Base-by-base conservation (phyloP, 2,888 invertebrate species). In the Cyaniris semiargus region DNA sequence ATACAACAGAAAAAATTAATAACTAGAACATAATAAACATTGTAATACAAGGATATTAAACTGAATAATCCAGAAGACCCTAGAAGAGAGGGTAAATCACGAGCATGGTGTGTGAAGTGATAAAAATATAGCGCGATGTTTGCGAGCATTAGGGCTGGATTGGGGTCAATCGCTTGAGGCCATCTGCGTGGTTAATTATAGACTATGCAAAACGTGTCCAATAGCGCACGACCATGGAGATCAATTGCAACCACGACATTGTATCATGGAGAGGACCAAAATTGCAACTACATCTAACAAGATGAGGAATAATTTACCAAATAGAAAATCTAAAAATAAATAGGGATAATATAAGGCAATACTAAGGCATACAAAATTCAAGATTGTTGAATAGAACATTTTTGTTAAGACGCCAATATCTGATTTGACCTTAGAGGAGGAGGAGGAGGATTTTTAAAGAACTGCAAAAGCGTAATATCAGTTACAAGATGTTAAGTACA, bases 141-240 rank as follows among this genome's bases (percentile, higher is more conserved):
- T 86, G 86, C 88, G 85, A 85, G 89, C 87, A 90, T 90, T 90
- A 91, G 90, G 89, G 89, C 88, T 81, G 89, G 89, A 93, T 93
- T 90, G 91, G 87, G 93, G 94, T 94, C 93, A 93, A 90, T 90
- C 93, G 90, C 88, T 90, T 89, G 92, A 91, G 91, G 92, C 92
- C 92, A 93, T 92, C 91, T 91, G 92, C 89, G 88, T 85, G 85
- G 87, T 88, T 94, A 93, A 93, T 93, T 93, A 93, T 93, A 93
- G 91, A 86, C 85, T 86, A 86, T 85, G 84, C 85, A 87, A 88
- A 88, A 85, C 86, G 86, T 86, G 85, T 83, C 87, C 88, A 88
- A 89, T 88, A 87, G 87, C 86, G 86, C 86, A 87, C 86, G 84
- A 87, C 86, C 86, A 85, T 87, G 87, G 86, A 88, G 86, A 85